Base-by-base conservation (phyloP, 2,888 invertebrate genomes). In the Agrochola litura region DNA sequence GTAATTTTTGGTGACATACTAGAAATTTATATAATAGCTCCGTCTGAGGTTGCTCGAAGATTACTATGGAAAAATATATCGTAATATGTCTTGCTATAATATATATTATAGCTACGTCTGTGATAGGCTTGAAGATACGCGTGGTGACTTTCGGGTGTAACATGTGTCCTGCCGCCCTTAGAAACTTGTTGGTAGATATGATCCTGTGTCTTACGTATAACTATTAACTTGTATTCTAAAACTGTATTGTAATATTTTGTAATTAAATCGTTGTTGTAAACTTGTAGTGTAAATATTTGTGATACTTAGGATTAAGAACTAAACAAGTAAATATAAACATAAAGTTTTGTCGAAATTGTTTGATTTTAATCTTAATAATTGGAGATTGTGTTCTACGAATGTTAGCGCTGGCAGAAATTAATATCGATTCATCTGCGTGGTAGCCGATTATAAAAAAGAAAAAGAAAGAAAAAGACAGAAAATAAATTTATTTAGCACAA, bases 221-320 rank as follows among this genome's bases (percentile, higher is more conserved):
- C n/a, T 58, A 58, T 56, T n/a, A 56, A 12, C n/a, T 56, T 22
- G 6, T 58, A 16, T 58, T 25, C 12, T 56, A 56, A 12, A 56
- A 66, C 16, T 66, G 37, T 74, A n/a, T 52, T 60, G 19, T 76
- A 49, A 52, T 72, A 41, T 64, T 56, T 61, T 63, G 5, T 54
- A 54, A 77, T 19, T 19, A 52, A 6, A 56, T 56, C 10, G 46
- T 84, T 69, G 54, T 75, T 85, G 19, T 84, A 63, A 74, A 61
- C 25, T 84, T 80, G 61, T 75, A 64, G 8, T 67, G 64, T 66
- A 65, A 80, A 77, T 77, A 68, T 73, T 73, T 85, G 87, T 85
- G 81, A 87, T 87, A 85, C 56, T 76, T 84, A 76, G 63, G 12
- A 54, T 70, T 84, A 78, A 87, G 74, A 54, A 68, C 19, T 56